Conservation (phyloP, 2,888 invertebrate species). For the Scaptomyza polygonia region DNA sequence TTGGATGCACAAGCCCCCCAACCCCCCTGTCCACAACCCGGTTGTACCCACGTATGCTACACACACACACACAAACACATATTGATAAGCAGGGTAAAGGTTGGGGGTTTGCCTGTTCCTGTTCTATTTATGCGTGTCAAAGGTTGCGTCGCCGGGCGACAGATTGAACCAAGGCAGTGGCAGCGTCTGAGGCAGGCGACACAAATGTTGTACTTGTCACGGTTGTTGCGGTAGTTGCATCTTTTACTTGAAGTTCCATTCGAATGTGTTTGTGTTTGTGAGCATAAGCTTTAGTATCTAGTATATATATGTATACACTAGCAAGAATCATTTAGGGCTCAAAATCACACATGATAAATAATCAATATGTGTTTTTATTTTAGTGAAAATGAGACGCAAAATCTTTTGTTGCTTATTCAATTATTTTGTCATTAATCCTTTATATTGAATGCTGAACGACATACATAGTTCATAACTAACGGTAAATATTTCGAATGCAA, state of each 20-base stretch:
- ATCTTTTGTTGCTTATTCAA: constrained; percentile 38
- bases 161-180: constrained; percentile 66
- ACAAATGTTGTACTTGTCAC: constrained; percentile 81
- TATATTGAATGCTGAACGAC: constrained; percentile 16
- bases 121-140: constrained; percentile 82
- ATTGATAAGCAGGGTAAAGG: background rate
- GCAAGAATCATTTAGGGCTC: constrained; percentile 14
- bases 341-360: constrained; percentile 39
- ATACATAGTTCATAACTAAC: constrained; percentile 31
- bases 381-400: constrained; percentile 55
- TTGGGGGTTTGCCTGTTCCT: constrained; percentile 48
- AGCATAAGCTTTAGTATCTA: background rate
- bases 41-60: constrained; percentile 28
- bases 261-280: constrained; percentile 2
- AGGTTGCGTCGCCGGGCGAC: constrained; percentile 76
- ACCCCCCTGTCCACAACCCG: too few relatives aligned
- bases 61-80: constrained; percentile 11
- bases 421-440: constrained; percentile 64
- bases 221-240: constrained; percentile 79
- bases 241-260: constrained; percentile 54
- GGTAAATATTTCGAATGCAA: constrained; percentile 25
- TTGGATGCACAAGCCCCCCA: constrained; percentile 28
- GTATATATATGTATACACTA: background rate
- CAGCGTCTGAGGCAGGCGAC: constrained; percentile 60
- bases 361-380: constrained; percentile 25